Evolutionary conservation across 2,113 vertebrate genomes (phyloP).

Genomic region (Formicarius rufipectus): DNA sequence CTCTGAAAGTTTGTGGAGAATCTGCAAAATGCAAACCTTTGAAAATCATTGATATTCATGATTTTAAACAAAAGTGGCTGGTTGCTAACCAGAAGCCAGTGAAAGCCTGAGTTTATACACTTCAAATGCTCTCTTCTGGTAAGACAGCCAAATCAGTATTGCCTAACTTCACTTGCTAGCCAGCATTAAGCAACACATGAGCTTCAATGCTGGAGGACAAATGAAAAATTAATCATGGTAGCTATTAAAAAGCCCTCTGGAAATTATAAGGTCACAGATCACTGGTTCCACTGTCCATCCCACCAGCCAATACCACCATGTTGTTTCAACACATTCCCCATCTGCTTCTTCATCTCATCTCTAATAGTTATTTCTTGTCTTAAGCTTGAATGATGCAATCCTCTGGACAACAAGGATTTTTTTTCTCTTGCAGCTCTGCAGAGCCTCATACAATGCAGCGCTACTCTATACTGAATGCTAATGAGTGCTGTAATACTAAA

Average conservation of each 20-base stretch:
- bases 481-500: not conserved
- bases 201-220: not conserved
- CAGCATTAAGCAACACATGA: not conserved
- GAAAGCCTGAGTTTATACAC: not conserved
- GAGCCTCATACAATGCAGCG: not conserved
- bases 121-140: not conserved
- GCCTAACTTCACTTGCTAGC: not conserved
- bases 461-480: not conserved
- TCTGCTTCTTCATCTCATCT: not conserved
- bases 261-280: not conserved
- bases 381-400: not conserved
- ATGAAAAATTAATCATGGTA: not conserved
- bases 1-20: not conserved
- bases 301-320: not conserved
- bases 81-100: not conserved
- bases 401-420: not conserved
- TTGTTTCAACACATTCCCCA: not conserved
- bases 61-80: not conserved
- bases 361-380: not conserved
- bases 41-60: not conserved
- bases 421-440: not conserved
- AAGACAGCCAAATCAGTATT: not conserved
- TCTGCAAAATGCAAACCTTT: not conserved
- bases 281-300: not conserved
- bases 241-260: not conserved